Percentiles rank a stretch among this genome's conserved stretches.
phyloP scores from a whole-genome alignment of 2,113 vertebrate species.

The Ploceus nigricollis region DNA sequence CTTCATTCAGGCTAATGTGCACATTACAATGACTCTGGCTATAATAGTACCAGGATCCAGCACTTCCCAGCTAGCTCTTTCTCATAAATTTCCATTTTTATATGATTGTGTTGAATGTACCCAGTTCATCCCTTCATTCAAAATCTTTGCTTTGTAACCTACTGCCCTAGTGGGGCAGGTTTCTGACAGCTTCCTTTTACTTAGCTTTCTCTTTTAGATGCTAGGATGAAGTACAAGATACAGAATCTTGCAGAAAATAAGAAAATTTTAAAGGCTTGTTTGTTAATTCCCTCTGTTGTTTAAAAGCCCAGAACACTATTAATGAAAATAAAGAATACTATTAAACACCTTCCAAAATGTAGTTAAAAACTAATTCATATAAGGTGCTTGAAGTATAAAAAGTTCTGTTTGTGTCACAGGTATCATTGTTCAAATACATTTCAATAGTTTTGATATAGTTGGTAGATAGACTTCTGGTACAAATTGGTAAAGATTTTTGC shows the following conservation, averaged over 20 bases:
- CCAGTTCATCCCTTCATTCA: not conserved
- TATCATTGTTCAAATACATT: not conserved
- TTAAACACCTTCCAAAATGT: not conserved
- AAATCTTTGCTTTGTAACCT: not conserved
- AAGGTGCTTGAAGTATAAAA: not conserved
- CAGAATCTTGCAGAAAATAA: not conserved
- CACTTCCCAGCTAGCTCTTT: not conserved
- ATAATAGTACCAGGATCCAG: not conserved
- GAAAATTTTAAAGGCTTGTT: not conserved
- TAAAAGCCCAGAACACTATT: not conserved
- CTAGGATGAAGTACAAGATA: not conserved
- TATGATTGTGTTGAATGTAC: accelerated
- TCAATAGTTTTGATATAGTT: not conserved
- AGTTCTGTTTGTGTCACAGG: not conserved
- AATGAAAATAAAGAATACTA: not conserved
- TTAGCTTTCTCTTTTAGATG: not conserved
- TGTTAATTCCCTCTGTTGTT: not conserved
- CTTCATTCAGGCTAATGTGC: not conserved
- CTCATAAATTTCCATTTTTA: not conserved
- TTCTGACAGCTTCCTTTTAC: not conserved
- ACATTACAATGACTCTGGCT: not conserved
- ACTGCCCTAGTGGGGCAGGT: not conserved
- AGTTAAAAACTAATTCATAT: not conserved
- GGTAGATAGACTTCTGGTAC: not conserved
- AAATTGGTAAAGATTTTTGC: not conserved